Evolutionary conservation across 2,888 invertebrate genomes (phyloP), one percentile per base, ranked within the genome.

Genomic region (Ophioninae sp.): DNA sequence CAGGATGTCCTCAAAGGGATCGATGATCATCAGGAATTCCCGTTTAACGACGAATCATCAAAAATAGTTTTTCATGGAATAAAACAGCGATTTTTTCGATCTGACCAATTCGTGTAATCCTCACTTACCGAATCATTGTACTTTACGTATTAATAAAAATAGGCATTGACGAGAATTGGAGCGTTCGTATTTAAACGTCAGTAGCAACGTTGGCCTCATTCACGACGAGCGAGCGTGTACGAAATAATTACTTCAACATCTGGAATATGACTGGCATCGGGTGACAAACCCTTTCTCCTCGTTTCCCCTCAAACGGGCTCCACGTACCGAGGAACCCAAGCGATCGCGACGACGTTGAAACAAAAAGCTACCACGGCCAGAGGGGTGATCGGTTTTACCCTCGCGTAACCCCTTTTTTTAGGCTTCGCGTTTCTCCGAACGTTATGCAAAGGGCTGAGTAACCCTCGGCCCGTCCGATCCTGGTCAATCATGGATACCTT

Each of bases 361-460:
- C 80, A 83, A 83, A 79, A 82, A 84, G 67, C 67, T 17, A 30
- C 51, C 51, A 6, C 51, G 17, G 30, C 0, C 8, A 23, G 39
- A 20, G 30, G 67, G 58, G 20, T 58, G 41, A 58, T 22, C 67
- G 78, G 75, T 44, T 37, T 65, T 81, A 76, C 68, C 63, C 81
- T 81, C 86, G 78, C 79, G 81, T 75, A 84, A 86, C 81, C 86
- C 85, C 30, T 51, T 41, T 83, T 84, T 83, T 78, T 71, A 51
- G 61, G 59, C 59, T 79, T 61, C 37, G 17, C 61, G 69, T 81
- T 78, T 68, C 69, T 75, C 37, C 69, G 63, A 69, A 56, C 76
- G 72, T 82, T 85, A 85, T 79, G 81, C 82, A 85, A 85, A 86
- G 84, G 84, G 72, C 44, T 20, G 58, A 61, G 22, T 30, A 22